phyloP scores from a whole-genome alignment of 2,888 invertebrate species.

The Seira ritae region DNA sequence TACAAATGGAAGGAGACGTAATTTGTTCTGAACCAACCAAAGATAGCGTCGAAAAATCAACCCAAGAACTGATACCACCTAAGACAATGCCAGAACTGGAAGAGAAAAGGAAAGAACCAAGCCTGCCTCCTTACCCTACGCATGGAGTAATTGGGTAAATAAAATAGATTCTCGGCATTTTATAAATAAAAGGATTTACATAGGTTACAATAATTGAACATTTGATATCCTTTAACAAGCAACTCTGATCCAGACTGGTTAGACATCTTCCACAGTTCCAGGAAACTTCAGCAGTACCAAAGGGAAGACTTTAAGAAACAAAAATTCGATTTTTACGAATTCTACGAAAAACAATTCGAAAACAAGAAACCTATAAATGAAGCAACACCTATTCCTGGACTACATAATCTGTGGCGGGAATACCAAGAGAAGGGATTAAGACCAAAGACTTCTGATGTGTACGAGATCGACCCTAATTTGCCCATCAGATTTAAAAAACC shows the following conservation, averaged over 20 bases:
- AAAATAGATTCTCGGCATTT: not conserved
- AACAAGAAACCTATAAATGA: not conserved
- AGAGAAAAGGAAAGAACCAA: not conserved
- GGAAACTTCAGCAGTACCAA: not conserved
- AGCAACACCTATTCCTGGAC: slow-evolving; percentile 37
- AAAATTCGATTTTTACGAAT: slow-evolving; percentile 48
- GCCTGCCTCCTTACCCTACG: slow-evolving; percentile 58
- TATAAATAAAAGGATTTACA: not conserved
- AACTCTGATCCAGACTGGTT: slow-evolving; percentile 23
- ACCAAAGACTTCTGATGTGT: slow-evolving; percentile 77
- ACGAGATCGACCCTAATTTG: slow-evolving; percentile 81
- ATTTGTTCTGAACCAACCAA: too few relatives aligned
- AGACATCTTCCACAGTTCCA: slow-evolving; percentile 18
- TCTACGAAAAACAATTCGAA: slow-evolving; percentile 25
- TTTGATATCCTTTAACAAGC: not conserved
- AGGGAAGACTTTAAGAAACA: slow-evolving; percentile 22
- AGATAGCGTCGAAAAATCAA: too few relatives aligned
- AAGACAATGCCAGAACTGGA: too few relatives aligned
- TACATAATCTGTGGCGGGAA: slow-evolving; percentile 18
- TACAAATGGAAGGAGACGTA: too few relatives aligned
- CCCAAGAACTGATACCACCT: too few relatives aligned
- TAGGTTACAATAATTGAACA: not conserved
- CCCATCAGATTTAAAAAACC: slow-evolving; percentile 87
- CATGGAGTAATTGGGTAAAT: slow-evolving; percentile 65
- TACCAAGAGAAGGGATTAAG: not conserved